Evolutionary conservation across 2,113 vertebrate species (phyloP).

Genomic region (Callionymus lyra): DNA sequence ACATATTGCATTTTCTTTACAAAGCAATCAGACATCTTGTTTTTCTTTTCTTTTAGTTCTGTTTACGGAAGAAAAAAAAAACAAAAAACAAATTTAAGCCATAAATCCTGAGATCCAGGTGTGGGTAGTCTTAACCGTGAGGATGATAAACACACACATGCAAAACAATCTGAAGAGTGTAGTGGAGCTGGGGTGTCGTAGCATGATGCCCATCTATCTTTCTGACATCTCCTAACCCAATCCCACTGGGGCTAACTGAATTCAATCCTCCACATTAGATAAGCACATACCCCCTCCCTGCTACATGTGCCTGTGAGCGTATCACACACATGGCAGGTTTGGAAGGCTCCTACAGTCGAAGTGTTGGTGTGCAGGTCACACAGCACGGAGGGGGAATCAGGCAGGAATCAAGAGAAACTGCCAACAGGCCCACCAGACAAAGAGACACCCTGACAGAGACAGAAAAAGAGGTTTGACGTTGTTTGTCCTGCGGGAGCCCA

Average conservation of each 20-base stretch:
- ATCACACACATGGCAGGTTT: constrained; percentile 16
- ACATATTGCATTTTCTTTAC: too few species aligned
- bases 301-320: constrained; percentile 23
- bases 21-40: too few species aligned
- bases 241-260: constrained; percentile 71
- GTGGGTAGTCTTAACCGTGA: too few species aligned
- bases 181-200: constrained; percentile 38
- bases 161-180: constrained; percentile 59
- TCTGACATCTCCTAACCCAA: constrained; percentile 77
- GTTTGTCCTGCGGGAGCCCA: constrained; percentile 32
- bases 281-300: constrained; percentile 55
- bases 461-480: constrained; percentile 28
- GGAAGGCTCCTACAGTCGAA: constrained; percentile 49
- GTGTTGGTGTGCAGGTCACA: constrained; percentile 55
- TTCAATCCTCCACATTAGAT: constrained; percentile 75
- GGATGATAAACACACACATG: constrained; percentile 50
- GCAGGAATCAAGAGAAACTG: constrained; percentile 34
- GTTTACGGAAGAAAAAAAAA: too few species aligned
- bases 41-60: too few species aligned
- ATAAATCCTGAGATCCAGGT: too few species aligned
- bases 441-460: constrained; percentile 22
- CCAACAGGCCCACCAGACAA: constrained; percentile 35
- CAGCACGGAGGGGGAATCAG: constrained; percentile 33
- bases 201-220: constrained; percentile 74
- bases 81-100: not conserved